phyloP scores from a whole-genome alignment of 2,113 vertebrate genomes.

The Prietella phreatophila region DNA sequence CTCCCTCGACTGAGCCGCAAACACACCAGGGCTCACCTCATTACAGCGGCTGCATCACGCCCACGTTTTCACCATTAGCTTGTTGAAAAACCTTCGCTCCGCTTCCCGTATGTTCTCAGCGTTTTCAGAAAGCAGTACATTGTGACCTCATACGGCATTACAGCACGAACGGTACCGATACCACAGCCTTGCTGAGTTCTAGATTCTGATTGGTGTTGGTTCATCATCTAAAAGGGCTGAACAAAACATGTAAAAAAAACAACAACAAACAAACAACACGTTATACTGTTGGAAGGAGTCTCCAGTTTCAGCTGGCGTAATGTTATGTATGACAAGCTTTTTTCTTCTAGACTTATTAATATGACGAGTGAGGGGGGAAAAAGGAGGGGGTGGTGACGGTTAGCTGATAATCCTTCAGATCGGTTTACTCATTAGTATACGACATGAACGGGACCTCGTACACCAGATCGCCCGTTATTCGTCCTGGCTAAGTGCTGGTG shows the following conservation, averaged over 20 bases:
- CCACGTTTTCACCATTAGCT: conserved; percentile 11
- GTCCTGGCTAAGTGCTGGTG: conserved; percentile 13
- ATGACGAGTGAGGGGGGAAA: neutral
- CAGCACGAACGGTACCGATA: neutral
- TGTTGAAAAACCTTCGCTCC: neutral
- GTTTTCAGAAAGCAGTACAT: neutral
- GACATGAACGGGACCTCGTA: neutral
- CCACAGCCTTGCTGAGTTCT: too few species aligned
- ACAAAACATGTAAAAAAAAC: too few species aligned
- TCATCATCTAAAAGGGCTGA: neutral
- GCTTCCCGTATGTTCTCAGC: neutral
- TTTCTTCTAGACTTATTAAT: neutral
- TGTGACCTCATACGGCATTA: neutral
- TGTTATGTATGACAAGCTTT: neutral
- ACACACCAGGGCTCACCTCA: conserved; percentile 53
- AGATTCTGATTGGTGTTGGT: neutral
- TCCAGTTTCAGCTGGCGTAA: neutral
- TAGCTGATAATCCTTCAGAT: neutral
- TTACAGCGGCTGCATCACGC: conserved; percentile 46
- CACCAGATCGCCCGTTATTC: conserved; percentile 2
- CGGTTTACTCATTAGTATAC: neutral
- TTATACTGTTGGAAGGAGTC: neutral
- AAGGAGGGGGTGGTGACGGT: neutral
- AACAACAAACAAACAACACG: neutral
- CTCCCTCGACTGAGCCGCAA: conserved; percentile 72